Base-by-base conservation (phyloP, 2,113 vertebrate genomes). In the Numida meleagris region DNA sequence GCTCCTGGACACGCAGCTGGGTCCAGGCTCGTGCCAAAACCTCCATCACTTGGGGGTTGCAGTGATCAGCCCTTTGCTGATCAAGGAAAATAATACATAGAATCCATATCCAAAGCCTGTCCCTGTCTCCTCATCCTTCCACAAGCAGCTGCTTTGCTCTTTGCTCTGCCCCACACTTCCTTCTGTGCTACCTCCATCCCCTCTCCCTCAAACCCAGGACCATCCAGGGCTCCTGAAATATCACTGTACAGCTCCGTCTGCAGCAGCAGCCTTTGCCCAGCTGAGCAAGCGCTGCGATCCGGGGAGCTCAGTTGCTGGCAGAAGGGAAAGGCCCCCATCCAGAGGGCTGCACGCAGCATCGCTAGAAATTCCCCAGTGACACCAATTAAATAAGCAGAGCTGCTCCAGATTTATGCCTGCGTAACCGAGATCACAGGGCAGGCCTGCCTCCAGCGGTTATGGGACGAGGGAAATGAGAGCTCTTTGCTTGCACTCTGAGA, bases 231-330 rank as follows among this genome's bases (percentile, higher is more conserved):
- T 62, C 36, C 24, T 10, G 3, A 27, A 62, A 62, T 40, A 9
- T 38, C 59, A 62, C 36, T 7, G 7, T 18, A 27, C 14, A 6
- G 5, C 18, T 43, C 58, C 0, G 0, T 2, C 71, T 58, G 53
- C 72, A 72, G 63, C n/a, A 50, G 6, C 74, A 0, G 3, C 66
- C 1, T 2, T 9, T 6, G 7, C 71, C 62, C 70, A 40, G 3
- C 46, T 18, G 38, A 59, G 5, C 8, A 59, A 40, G 6, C 31
- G 38, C 77, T 46, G 88, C 2, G 13, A 70, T 36, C 0, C 0
- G 2, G 0, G 27, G 2, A 4, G 74, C 48, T 43, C 21, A 82
- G 38, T 25, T 6, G 5, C 16, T 10, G 0, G 12, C 59, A 34
- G 80, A 50, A 66, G 87, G 84, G 38, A 6, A 8, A 43, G 76